Evolutionary conservation across 2,797 vertebrate species (phyloP), one percentile per base, ranked within the genome.

Genomic region (Enteromius thamalakanensis): DNA sequence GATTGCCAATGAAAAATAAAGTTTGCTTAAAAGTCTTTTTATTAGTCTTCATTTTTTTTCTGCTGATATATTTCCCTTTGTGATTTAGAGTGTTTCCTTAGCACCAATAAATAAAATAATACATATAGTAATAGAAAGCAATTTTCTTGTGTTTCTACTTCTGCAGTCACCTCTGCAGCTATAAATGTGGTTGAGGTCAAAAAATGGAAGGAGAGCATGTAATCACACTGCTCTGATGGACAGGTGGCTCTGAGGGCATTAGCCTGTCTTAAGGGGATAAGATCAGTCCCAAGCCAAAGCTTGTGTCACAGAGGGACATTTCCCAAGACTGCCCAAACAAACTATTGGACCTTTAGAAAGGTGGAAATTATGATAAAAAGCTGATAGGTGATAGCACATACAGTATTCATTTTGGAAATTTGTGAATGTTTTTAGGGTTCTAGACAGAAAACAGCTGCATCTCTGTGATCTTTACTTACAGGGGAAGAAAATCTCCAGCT

Each of bases 191-290:
- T 47, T 49, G 9, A 29, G 71, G 14, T 76, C 76, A 51, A 55
- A 75, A 23, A 21, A 34, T 58, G 47, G 53, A 58, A 3, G 37
- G 45, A 69, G 51, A 53, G 70, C 29, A 37, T 47, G 67, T 62
- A 78, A 83, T 77, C 65, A 58, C 72, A 76, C 40, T 53, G 76
- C 69, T 69, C 47, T 84, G 77, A 81, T 40, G 34, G 86, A 88
- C 84, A 87, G 80, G 86, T 88, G 87, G 76, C 80, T 80, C 79
- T 21, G 64, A 55, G 60, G 60, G 81, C 42, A 87, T 89, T 87
- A 89, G 42, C 74, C 47, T 42, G 76, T n/a, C 76, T 90, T 87
- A 87, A 86, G 67, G 34, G 60, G 81, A 86, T 90, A 74, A 83
- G 75, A 81, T 85, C 64, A 85, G 81, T 76, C 72, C 53, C 80